Evolutionary conservation across 2,113 vertebrate species (phyloP).

Genomic region (Sclerurus mexicanus): DNA sequence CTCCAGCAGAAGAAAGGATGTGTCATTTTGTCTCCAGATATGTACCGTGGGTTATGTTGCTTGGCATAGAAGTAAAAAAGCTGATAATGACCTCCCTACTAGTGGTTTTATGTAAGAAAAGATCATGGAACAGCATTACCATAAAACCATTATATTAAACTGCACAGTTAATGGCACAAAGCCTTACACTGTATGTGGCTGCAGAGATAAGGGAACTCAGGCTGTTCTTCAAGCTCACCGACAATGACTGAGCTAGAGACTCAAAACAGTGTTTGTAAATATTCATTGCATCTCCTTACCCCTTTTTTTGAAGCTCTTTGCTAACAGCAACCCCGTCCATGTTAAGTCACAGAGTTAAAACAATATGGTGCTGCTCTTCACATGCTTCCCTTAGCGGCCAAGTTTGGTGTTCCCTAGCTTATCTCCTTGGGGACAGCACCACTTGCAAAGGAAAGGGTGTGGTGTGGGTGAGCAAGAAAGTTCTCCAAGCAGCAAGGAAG

Average conservation of each 20-base stretch:
- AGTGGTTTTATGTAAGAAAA: background rate
- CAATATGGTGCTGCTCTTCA: background rate
- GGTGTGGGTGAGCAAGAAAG: background rate
- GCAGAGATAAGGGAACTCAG: background rate
- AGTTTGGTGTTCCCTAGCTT: background rate
- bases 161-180: background rate
- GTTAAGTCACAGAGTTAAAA: background rate
- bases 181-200: background rate
- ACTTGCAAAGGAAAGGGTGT: background rate
- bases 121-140: background rate
- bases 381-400: background rate
- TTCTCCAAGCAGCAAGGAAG: background rate
- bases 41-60: rapidly evolving
- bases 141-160: background rate
- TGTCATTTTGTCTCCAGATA: background rate
- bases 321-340: rapidly evolving
- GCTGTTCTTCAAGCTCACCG: background rate
- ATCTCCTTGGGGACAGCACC: background rate
- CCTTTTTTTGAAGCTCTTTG: background rate
- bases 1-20: background rate
- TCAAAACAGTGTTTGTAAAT: background rate
- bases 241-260: background rate
- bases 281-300: background rate
- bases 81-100: background rate
- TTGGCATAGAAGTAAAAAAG: background rate